Evolutionary conservation across 2,113 vertebrate genomes (phyloP), one percentile per base, ranked within the genome.

Genomic region (Gopherus evgoodei): DNA sequence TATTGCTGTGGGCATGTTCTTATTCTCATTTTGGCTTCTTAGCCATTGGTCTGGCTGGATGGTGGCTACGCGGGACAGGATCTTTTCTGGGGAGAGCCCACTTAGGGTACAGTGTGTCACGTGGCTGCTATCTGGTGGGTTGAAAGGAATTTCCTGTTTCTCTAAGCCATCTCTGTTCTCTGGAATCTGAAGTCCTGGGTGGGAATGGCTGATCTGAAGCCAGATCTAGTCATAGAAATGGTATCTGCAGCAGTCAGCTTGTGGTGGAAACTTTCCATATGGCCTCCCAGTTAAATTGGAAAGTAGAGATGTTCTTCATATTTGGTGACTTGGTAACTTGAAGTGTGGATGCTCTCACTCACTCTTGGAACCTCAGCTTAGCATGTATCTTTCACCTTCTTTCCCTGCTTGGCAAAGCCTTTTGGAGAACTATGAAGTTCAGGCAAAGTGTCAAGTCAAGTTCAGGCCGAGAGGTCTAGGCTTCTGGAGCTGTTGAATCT

Each of bases 61-160:
- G 2, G 54, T 82, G 49, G 57, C 85, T 31, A 16, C 87, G 42
- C 53, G 47, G 62, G 6, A 86, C 49, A 93, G n/a, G 85, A 49
- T 84, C 17, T 87, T 91, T 95, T 87, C 81, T 93, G 57, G 81
- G 47, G 6, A 16, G 94, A 94, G 82, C 84, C 53, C 8, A 62
- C n/a, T 94, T 94, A 3, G 87, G 93, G 81, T 90, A 38, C 7
- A 53, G 56, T 14, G 31, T 35, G 35, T 17, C 80, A 24, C 47
- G 78, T 62, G 93, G 12, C 82, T 91, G 54, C 44, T 75, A 93
- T 65, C 80, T 90, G 93, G 82, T 47, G 25, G 83, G n/a, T 92
- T 97, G 62, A 25, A 59, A 94, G 93, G 88, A 87, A 84, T 50
- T 90, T 59, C 81, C 29, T 1, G 4, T 96, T 94, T 85, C 12